Evolutionary conservation across 1,140 invertebrate species (phyloP), one percentile per base, ranked within the genome.

Genomic region (Drosophila insularis): DNA sequence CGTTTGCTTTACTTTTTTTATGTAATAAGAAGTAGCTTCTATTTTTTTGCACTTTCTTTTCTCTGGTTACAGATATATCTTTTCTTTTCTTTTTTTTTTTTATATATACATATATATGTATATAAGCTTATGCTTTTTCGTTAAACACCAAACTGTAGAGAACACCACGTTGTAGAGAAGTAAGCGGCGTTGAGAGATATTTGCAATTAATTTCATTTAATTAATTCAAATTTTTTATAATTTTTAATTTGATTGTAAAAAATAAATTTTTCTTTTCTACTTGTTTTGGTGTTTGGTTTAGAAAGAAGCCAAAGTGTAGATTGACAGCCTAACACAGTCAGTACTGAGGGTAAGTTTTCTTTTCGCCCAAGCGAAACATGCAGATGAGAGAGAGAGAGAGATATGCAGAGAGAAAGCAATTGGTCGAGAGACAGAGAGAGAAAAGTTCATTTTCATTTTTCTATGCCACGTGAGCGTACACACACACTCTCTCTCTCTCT

Each of bases 291-390:
- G 81, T 80, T 80, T 85, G 78, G 90, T 85, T 85, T 91, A 90
- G 90, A 81, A 89, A 87, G 90, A 91, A 91, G 90, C 90, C 90
- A 91, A 91, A 91, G 90, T 91, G 87, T 90, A 89, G 90, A 91
- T 91, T 91, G 90, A 91, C 78, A 85, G 79, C 65, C 69, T 67
- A 74, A 71, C 68, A 70, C 70, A 67, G 43, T 50, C 76, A 78
- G 76, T 82, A 74, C 81, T 82, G 90, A 89, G 90, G 90, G 90
- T 91, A 91, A 90, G 86, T 90, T 91, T 89, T 85, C 75, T 86
- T 81, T 75, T 78, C 79, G 75, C 43, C 74, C 66, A 70, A 75
- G 59, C 71, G 59, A 69, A 70, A 64, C 78, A 77, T 81, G 80
- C 79, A 77, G 67, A 77, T 77, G 73, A 72, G 78, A 50, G 73